Conservation (phyloP, 2,888 invertebrate genomes). For the Copidosoma aretas region DNA sequence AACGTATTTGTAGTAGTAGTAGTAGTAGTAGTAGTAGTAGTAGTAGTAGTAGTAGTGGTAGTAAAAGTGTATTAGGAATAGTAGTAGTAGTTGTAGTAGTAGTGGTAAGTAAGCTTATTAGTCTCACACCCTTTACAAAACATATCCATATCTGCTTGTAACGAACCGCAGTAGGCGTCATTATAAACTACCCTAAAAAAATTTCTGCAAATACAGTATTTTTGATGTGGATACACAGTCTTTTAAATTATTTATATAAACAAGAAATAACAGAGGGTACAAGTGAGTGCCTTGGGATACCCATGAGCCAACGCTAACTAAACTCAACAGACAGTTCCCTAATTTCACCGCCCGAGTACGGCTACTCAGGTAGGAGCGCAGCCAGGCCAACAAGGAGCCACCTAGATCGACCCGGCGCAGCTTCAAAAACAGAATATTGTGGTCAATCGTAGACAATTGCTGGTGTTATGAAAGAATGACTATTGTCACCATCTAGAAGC, state of each 20-base stretch:
- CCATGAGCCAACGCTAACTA: background rate
- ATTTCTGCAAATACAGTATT: conserved; percentile 9
- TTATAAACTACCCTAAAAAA: background rate
- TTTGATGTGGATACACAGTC: background rate
- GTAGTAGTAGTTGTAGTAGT: no score
- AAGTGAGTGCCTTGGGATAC: conserved; percentile 8
- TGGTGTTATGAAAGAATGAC: no score
- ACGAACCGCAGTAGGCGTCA: background rate
- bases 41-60: no score
- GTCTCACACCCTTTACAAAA: background rate
- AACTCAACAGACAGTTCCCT: background rate
- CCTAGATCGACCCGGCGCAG: background rate
- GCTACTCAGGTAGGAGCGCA: background rate
- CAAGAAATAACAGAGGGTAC: background rate
- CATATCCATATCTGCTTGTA: background rate
- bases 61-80: no score
- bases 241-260: background rate
- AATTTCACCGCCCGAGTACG: background rate
- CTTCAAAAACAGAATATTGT: background rate
- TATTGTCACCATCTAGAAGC: no score
- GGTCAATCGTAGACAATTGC: no score
- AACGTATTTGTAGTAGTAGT: no score
- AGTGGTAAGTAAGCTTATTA: no score
- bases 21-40: no score
- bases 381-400: background rate